phyloP scores from a whole-genome alignment of 2,888 invertebrate species.

The Furcula furcula region DNA sequence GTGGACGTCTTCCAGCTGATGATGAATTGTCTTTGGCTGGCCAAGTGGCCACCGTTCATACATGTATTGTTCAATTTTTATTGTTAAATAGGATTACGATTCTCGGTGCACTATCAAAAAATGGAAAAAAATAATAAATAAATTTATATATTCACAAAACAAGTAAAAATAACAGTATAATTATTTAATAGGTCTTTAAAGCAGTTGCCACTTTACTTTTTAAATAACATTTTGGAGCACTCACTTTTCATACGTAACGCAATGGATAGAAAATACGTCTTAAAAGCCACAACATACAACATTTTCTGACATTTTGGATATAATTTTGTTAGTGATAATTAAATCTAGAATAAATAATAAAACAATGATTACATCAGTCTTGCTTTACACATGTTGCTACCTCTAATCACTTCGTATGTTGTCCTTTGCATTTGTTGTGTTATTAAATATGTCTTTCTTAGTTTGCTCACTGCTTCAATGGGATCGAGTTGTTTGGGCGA shows the following conservation, averaged over 20 bases:
- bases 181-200: background rate
- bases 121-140: conserved; percentile 73
- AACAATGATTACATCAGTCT: conserved; percentile 61
- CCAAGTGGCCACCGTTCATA: no score
- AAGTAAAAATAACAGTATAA: conserved; percentile 32
- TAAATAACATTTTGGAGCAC: no score
- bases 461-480: conserved; percentile 67
- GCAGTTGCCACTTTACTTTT: no score
- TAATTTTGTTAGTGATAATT: no score
- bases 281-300: no score
- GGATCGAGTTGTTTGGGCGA: conserved; percentile 54
- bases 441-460: conserved; percentile 73
- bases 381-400: conserved; percentile 47
- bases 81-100: no score
- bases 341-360: conserved; percentile 7
- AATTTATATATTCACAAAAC: conserved; percentile 59
- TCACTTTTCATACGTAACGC: no score
- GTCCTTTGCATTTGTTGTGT: conserved; percentile 60
- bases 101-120: no score
- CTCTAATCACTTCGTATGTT: conserved; percentile 72
- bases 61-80: no score
- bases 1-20: no score
- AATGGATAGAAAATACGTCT: no score
- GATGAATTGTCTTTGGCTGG: no score
- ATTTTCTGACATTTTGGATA: background rate